Base-by-base conservation (phyloP, 1,140 invertebrate genomes). In the Hypothenemus hampei region DNA sequence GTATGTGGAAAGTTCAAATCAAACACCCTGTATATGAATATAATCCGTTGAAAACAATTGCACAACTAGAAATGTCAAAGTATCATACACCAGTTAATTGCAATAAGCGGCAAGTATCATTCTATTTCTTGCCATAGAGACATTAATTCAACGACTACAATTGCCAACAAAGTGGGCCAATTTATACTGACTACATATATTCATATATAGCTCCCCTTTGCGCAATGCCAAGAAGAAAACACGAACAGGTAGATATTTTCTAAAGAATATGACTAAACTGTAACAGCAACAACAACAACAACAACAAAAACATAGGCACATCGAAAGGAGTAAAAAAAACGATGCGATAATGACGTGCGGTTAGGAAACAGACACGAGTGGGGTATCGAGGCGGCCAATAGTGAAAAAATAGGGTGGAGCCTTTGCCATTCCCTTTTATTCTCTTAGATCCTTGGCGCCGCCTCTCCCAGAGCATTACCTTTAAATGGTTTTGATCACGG, bases 341-440 rank as follows among this genome's bases (percentile, higher is more conserved):
- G 26, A 16, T 15, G 16, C 7, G 16, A 16, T 15, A 40, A 40
- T 35, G 23, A 35, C 15, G 49, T 41, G 24, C 26, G 39, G 49
- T 40, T 35, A 39, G 46, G 41, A 31, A 21, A 35, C 20, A 54
- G 43, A 33, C 29, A 5, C 16, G 37, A 59, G 60, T 55, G 65
- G 63, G 63, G 59, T 41, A 50, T n/a, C n/a, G 46, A 48, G 35
- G 8, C 61, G 60, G 59, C 66, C 67, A 69, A 68, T 69, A 47
- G 59, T 58, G 52, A 63, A 66, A 67, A 66, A 65, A 66, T 52
- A 35, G 47, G 65, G 67, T 60, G 66, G 61, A 36, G 60, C 47
- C 36, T n/a, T n/a, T 52, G 63, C 36, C 58, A 44, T 59, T 65
- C 61, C 40, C 57, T 59, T 64, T 15, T 37, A 8, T 16, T n/a